Base-by-base conservation (phyloP, 2,113 vertebrate species). In the Dicrurus megarhynchus region DNA sequence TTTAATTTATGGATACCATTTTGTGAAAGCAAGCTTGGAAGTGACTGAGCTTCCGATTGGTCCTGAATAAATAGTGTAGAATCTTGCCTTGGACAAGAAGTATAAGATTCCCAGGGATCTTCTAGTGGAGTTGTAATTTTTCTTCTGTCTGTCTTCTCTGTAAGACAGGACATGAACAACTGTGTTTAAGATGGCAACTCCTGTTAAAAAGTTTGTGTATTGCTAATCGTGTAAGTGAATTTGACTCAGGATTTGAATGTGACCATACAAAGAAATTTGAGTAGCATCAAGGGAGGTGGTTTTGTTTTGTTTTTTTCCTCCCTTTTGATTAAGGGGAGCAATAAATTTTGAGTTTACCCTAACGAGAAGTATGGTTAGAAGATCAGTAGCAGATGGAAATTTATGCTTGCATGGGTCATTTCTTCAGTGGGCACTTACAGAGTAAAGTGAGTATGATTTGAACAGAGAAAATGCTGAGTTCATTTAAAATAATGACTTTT, bases 401-500 rank as follows among this genome's bases (percentile, higher is more conserved):
- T 53, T 73, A 19, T 42, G 28, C 42, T 94, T 57, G 11, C 2
- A 1, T 42, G 64, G 50, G 21, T 30, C 7, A 35, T 47, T 90
- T 80, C 46, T 85, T 88, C 16, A 20, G 6, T 39, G 35, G 5
- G 16, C 23, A 24, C 27, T 88, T 67, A 12, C 1, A 83, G 57
- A 84, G 11, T 61, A 49, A 89, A 68, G 11, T 15, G 35, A 84
- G 12, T 0, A 2, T 12, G 60, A 55, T 67, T 90, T 86, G 46
- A 47, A 55, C 30, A 50, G 35, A 85, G 59, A 83, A 92, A 91
- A 85, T 63, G 8, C 65, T 49, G 9, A 33, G 16, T 85, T 90
- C 2, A 3, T 50, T n/a, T 2, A 35, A 75, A 55, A 63, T 27
- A 18, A 2, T 2, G 0, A 4, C 0, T 5, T 22, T 80, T 57